Percentiles rank a stretch among this genome's conserved stretches.
These are phyloP conservation scores for Pycnonotus jocosus DNA, from an alignment of 2,113 vertebrate genomes.

Conservation along the genomic window DNA sequence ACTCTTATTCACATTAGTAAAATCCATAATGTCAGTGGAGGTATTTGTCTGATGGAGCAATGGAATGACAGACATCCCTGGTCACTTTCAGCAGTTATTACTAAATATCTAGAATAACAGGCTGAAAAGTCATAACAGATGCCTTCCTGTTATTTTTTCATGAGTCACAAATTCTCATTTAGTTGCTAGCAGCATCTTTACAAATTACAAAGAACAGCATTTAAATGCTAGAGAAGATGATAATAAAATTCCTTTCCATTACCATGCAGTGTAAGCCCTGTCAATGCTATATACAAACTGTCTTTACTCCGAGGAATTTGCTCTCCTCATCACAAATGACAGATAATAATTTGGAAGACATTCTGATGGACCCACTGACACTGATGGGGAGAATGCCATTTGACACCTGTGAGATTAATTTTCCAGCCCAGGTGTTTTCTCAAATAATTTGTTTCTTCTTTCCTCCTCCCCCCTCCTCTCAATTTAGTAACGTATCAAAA, in stretches of 20 bases:
- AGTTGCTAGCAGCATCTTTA: background rate
- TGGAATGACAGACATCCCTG: background rate
- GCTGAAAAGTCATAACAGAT: background rate
- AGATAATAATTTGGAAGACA: background rate
- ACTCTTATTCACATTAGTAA: background rate
- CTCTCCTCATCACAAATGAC: background rate
- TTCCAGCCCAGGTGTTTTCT: background rate
- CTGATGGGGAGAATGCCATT: background rate
- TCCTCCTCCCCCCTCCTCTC: fast-evolving
- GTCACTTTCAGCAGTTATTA: background rate
- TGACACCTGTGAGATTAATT: background rate
- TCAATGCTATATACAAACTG: background rate
- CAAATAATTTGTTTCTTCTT: background rate
- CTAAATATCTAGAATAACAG: background rate
- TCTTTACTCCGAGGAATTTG: background rate
- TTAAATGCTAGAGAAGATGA: background rate
- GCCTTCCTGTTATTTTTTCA: background rate
- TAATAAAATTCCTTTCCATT: background rate
- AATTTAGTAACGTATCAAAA: background rate
- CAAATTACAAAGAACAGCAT: background rate
- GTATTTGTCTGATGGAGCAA: background rate
- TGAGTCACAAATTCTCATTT: background rate
- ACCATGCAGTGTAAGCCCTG: background rate
- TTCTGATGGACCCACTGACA: background rate
- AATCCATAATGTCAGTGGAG: background rate